Base-by-base conservation (phyloP, 2,888 invertebrate species). In the Andrena bucephala region DNA sequence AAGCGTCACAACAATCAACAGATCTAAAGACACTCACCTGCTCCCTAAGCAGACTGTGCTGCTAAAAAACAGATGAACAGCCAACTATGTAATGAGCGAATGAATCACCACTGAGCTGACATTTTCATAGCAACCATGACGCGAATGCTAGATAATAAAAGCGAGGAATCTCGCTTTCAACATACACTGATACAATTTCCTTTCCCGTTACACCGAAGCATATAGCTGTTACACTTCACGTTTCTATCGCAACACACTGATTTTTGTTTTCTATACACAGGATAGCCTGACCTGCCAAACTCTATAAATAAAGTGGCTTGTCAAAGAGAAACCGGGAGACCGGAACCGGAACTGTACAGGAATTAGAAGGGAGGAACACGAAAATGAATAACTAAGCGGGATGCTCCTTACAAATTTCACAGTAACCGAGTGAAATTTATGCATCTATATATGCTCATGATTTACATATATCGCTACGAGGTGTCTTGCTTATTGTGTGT, bases 51-150 rank as follows among this genome's bases (percentile, higher is more conserved):
- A 85, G 85, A 86, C 84, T 72, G 76, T 76, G 48, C 42, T 68
- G 60, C 24, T 52, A 60, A 79, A 72, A 87, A 86, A 85, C 76
- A 81, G 77, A 85, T 71, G 85, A 79, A 75, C 83, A 73, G 72
- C 16, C 59, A 83, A 57, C 76, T 75, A 16, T 42, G 42, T 42
- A 83, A 86, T 71, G 79, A 86, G 79, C 72, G 83, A 88, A 86
- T 92, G 90, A 92, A 88, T 92, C 91, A 92, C 88, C 90, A 90
- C 72, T 76, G 78, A 83, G 87, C 90, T 91, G 91, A 92, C 92
- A 91, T 92, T 91, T 90, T 91, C 87, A 79, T 81, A 66, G 72
- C 81, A 72, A 84, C 84, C 84, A 71, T 85, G 74, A 85, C 86
- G 82, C 75, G 77, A 80, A 83, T 85, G 75, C 67, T 66, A 75